phyloP scores from a whole-genome alignment of 2,888 invertebrate genomes.

The Uloborus plumipes region DNA sequence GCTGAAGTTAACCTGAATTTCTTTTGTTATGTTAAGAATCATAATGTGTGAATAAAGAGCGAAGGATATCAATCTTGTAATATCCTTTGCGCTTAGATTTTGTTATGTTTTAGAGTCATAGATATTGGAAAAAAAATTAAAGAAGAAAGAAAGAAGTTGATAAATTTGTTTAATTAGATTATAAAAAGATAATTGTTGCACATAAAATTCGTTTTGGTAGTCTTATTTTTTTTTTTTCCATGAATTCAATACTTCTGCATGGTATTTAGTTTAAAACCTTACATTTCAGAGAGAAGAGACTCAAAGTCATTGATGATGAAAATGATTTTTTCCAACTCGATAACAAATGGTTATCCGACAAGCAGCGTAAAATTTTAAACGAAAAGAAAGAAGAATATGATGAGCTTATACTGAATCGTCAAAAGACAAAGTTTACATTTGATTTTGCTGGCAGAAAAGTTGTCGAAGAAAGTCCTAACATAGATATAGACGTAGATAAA shows the following conservation, averaged over 20 bases:
- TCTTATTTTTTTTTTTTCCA: too few relatives aligned
- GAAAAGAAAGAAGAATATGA: slow-evolving; percentile 79
- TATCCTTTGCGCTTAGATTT: too few relatives aligned
- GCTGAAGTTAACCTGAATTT: too few relatives aligned
- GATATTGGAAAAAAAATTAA: too few relatives aligned
- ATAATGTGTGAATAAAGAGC: too few relatives aligned
- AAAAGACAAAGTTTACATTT: slow-evolving; percentile 80
- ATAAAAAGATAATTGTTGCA: not conserved
- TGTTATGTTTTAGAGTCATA: too few relatives aligned
- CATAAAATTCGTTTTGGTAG: too few relatives aligned
- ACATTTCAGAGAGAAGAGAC: slow-evolving; percentile 76
- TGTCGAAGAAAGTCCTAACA: slow-evolving; percentile 50
- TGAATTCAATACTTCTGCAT: not conserved
- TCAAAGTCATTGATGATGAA: slow-evolving; percentile 91
- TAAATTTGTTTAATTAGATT: too few relatives aligned
- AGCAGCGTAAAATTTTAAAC: slow-evolving; percentile 74
- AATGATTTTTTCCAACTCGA: slow-evolving; percentile 88
- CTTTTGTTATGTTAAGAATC: too few relatives aligned
- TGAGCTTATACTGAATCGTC: slow-evolving; percentile 80
- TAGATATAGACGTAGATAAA: slow-evolving; percentile 43
- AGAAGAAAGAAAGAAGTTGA: too few relatives aligned
- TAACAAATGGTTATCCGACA: slow-evolving; percentile 83
- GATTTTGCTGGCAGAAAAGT: slow-evolving; percentile 79
- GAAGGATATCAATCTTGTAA: too few relatives aligned
- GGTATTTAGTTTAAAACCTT: not conserved